Percentiles rank a stretch among this genome's conserved stretches.
Evolutionary conservation across 2,113 vertebrate genomes (phyloP).

Genomic region (Falco punctatus): DNA sequence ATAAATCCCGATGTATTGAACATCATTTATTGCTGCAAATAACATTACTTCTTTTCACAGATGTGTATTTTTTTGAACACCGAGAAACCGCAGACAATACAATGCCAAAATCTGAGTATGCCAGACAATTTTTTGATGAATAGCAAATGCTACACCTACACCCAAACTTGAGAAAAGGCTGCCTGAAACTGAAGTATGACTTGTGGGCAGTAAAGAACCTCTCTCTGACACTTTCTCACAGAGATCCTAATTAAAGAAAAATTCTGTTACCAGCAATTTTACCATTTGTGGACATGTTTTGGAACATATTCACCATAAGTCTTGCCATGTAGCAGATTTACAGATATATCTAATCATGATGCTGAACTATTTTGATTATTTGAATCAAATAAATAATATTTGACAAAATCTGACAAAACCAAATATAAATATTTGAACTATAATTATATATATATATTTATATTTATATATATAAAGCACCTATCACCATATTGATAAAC

Average conservation of each 20-base stretch:
- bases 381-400: too few relatives aligned
- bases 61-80: neutral
- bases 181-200: neutral
- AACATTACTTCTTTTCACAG: neutral
- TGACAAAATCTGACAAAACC: too few relatives aligned
- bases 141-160: neutral
- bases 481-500: too few relatives aligned
- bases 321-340: neutral
- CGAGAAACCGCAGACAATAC: neutral
- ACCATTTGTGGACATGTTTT: neutral
- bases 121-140: neutral
- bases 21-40: neutral
- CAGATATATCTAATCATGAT: neutral
- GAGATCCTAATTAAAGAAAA: neutral
- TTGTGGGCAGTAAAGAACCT: neutral
- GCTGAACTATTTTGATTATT: neutral
- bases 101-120: neutral
- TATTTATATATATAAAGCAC: too few relatives aligned
- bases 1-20: neutral
- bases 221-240: neutral
- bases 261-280: neutral
- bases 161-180: neutral
- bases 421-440: too few relatives aligned
- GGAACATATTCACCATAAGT: neutral
- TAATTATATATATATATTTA: too few relatives aligned